Evolutionary conservation across 2,888 invertebrate species (phyloP), one percentile per base, ranked within the genome.

Genomic region (Parnassius smintheus): DNA sequence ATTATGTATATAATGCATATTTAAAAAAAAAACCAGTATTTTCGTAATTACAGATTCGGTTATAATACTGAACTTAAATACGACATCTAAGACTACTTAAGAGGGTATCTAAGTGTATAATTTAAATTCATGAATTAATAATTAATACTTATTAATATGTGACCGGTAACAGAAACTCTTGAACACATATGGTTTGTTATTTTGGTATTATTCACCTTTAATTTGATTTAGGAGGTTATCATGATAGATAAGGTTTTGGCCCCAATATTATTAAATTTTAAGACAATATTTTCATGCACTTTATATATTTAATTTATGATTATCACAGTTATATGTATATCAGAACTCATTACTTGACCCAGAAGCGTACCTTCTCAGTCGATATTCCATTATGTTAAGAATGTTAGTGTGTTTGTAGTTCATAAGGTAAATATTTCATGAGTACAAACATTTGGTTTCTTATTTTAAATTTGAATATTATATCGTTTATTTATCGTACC

Each of bases 301-400:
- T 49, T 18, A 46, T 46, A 13, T 12, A 13, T 13, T 13, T 18
- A 25, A 46, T 13, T n/a, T 49, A 49, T 13, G 46, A 56, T n/a
- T 18, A 45, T 22, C 18, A 18, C 18, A 18, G 18, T 18, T 25
- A 18, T 55, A 11, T 41, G 4, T 54, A 44, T 11, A 44, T 11
- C 13, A 55, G 22, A 25, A 35, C 41, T 22, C 11, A 45, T 44
- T 18, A 55, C 50, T 57, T n/a, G 49, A 58, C 62, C 48, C 49
- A 13, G 58, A 58, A 50, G 54, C 52, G 44, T 62, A 18, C 49
- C 58, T 54, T 62, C 58, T 48, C 35, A 49, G 54, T 54, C 13
- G 9, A 48, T 62, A 58, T 62, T 62, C 62, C 62, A 62, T 49
- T 62, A 56, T 51, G 49, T 54, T 58, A 58, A 62, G 57, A 49